Evolutionary conservation across 2,113 vertebrate species (phyloP).

Genomic region (Channa argus): DNA sequence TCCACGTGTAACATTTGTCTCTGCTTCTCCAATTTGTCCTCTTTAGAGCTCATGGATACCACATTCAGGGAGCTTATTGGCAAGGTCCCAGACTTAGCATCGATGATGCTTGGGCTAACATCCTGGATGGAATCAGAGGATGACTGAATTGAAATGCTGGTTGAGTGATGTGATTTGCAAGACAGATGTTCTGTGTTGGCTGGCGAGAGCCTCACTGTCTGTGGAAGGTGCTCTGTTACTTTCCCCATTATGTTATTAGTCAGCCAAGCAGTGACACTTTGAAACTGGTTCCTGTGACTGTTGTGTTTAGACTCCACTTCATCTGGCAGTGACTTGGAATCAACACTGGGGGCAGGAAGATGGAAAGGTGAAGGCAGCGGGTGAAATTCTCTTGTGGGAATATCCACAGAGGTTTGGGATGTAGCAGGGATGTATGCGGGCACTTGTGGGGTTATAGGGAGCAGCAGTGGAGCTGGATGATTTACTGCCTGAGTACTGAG

Average conservation of each 20-base stretch:
- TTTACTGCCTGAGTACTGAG: not conserved
- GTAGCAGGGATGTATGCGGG: not conserved
- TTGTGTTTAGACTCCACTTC: not conserved
- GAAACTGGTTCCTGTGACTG: not conserved
- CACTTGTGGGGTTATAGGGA: not conserved
- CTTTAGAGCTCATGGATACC: too few relatives aligned
- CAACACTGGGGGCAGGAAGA: not conserved
- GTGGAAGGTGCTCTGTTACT: slow-evolving; percentile 49
- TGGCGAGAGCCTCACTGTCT: slow-evolving; percentile 3
- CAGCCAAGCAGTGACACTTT: slow-evolving; percentile 12
- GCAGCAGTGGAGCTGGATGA: not conserved
- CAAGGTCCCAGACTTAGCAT: slow-evolving; percentile 7
- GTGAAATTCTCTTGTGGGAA: not conserved
- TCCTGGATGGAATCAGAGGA: not conserved
- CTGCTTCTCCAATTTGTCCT: slow-evolving; percentile 38
- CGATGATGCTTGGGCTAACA: not conserved
- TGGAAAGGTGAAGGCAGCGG: not conserved
- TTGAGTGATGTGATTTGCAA: not conserved
- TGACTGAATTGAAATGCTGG: slow-evolving; percentile 7
- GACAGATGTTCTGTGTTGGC: slow-evolving; percentile 2
- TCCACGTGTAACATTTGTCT: slow-evolving; percentile 71
- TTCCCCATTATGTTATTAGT: slow-evolving; percentile 48
- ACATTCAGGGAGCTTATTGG: not conserved
- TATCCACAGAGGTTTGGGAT: slow-evolving; percentile 9
- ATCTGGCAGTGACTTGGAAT: not conserved